These are phyloP conservation scores for Campopleginae sp. DNA, from an alignment of 2,888 invertebrate species.

Conservation along the genomic window DNA sequence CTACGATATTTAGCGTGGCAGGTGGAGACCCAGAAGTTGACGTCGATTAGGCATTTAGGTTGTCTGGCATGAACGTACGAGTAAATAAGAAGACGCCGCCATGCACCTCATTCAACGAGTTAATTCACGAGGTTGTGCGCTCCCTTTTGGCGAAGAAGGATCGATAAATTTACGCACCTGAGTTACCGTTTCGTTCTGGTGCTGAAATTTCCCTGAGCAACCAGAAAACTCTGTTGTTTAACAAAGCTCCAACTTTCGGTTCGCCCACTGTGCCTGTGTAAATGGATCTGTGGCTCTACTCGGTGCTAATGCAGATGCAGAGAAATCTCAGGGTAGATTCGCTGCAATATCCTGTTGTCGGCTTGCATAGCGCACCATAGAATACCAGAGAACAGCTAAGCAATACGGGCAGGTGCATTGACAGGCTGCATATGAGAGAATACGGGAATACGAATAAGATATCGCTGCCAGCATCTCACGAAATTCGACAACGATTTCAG, in stretches of 20 bases:
- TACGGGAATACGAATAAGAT: slow-evolving; percentile 47
- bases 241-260: too few species aligned
- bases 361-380: slow-evolving; percentile 10
- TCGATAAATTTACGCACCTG: neutral
- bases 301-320: slow-evolving; percentile 40
- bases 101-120: neutral
- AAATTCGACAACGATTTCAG: neutral
- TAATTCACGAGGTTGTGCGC: neutral
- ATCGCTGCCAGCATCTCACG: neutral
- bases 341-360: slow-evolving; percentile 17
- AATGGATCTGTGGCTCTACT: neutral
- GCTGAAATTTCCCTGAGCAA: too few species aligned
- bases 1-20: neutral
- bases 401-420: slow-evolving; percentile 10
- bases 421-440: slow-evolving; percentile 51
- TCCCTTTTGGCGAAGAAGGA: neutral
- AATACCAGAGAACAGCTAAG: slow-evolving; percentile 29
- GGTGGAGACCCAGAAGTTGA: neutral
- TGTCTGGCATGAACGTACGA: neutral
- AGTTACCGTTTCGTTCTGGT: neutral
- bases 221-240: too few species aligned
- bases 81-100: neutral
- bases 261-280: neutral
- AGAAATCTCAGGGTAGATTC: slow-evolving; percentile 25
- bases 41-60: neutral